phyloP scores from a whole-genome alignment of 2,888 invertebrate genomes.

The Capitulum mitella region DNA sequence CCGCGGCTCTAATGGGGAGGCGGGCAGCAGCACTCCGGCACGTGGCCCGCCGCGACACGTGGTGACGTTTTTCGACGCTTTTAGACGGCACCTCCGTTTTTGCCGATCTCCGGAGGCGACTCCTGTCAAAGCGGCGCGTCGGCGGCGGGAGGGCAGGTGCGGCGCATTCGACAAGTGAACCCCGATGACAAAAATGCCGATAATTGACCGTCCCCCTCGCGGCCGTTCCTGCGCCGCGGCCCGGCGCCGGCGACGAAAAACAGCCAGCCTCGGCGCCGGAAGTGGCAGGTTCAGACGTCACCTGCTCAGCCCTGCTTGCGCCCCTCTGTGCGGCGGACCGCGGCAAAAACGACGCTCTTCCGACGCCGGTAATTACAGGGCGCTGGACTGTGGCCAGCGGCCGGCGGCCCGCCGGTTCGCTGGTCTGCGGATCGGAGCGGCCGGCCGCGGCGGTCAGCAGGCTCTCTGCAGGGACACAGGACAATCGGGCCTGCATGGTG shows the following conservation, averaged over 20 bases:
- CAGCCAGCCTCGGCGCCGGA: neutral
- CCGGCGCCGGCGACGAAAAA: neutral
- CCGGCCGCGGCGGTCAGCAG: too few species aligned
- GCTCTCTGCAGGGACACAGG: too few species aligned
- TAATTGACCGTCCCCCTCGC: neutral
- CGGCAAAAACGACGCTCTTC: conserved; percentile 8
- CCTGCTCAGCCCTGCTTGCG: neutral
- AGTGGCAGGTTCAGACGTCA: neutral
- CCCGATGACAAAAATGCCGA: neutral
- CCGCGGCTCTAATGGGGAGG: neutral
- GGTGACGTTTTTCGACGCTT: neutral
- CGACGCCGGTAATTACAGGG: neutral
- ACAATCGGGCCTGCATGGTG: too few species aligned
- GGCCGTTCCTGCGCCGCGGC: neutral
- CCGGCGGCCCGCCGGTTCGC: neutral
- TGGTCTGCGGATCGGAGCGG: too few species aligned
- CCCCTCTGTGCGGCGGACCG: neutral
- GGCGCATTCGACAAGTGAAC: neutral
- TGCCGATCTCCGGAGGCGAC: neutral
- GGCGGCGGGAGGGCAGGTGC: neutral
- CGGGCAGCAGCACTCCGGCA: neutral
- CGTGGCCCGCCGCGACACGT: neutral
- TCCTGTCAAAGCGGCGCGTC: neutral
- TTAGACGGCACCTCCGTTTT: neutral
- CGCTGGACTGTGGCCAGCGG: neutral